Evolutionary conservation across 2,888 invertebrate species (phyloP), one percentile per base, ranked within the genome.

Genomic region (Campoletis raptor): DNA sequence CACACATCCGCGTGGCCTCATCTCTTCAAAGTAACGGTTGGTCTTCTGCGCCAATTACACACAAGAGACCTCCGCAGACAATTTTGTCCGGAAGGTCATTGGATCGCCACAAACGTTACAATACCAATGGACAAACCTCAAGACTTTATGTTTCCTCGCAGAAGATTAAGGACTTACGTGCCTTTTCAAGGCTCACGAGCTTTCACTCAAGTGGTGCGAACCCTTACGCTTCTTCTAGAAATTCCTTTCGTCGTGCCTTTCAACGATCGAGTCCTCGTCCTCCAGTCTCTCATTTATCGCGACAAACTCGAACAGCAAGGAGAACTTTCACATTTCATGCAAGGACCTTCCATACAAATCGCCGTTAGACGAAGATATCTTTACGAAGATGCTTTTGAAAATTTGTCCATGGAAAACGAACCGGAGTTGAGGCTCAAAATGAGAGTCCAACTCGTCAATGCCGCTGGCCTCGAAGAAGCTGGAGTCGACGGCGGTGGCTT

Each of bases 351-450:
- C 64, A 97, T 97, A 89, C 96, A 96, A 90, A 96, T 98, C 52
- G 96, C 97, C 45, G 97, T 98, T 9, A 95, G 98, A 83, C 95
- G 99, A 81, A 97, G 98, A 89, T 98, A 98, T 95, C 95, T 99
- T n/a, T 99, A 99, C 94, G 99, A 99, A 95, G 99, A 99, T 94
- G 98, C 99, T 0, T 99, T 98, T 93, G 98, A 99, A 78, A 98
- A 98, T 94, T 95, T 99, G 6, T 97, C 98, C 1, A 96, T 96
- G 2, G 98, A 98, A 91, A 99, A 98, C 95, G 99, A 98, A 92
- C 97, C 98, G 0, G 98, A 99, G 93, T 94, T 99, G 91, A 96
- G 98, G 88, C 95, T 97, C 85, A 97, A 97, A 92, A 96, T 99
- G 93, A 96, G 98, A 70, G 98, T 99, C 5, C 98, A 98, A 92